Evolutionary conservation across 2,888 invertebrate genomes (phyloP), one percentile per base, ranked within the genome.

Genomic region (Anoncus sp.): DNA sequence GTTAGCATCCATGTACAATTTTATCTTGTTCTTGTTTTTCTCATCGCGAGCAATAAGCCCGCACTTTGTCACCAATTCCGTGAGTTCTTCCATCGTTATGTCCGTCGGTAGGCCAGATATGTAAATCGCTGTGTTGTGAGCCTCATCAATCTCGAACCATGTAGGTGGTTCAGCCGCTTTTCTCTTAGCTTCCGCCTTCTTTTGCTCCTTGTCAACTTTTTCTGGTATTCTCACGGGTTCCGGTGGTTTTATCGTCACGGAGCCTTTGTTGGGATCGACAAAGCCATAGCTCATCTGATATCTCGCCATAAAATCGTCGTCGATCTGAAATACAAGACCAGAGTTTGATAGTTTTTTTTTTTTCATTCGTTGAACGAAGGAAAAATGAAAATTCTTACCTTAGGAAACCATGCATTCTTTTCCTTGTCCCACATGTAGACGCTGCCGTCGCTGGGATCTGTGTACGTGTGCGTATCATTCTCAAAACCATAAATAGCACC

Each of bases 281-380:
- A 97, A 97, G 4, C 97, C 97, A 92, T 99, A 99, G 87, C 94
- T 97, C 95, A 99, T 96, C 92, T 99, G 98, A 92, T 99, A 99
- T 72, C 94, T 94, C 0, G 99, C 99, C 92, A 99, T 94, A 88
- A 99, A 99, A 85, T 99, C 98, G 86, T 98, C 98, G 92, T 98
- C 98, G 79, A 99, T 94, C 93, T 94, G 88, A 6, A 89, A 85
- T 12, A 2, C n/a, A 22, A 45, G 12, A 67, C 12, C 1, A 7
- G 2, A 7, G 27, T 53, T 71, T 22, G 16, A 16, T 22, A 31
- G 24, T 55, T 55, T 55, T 35, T 20, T 14, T 18, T 35, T 55
- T 5, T 35, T 12, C 1, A 2, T 55, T 27, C 3, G 2, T 18
- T 6, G 3, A 0, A 31, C 24, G 1, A 16, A n/a, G n/a, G n/a